These are phyloP conservation scores for Xenopus tropicalis DNA, from an alignment of 2,113 vertebrate genomes.

Conservation along the genomic window DNA sequence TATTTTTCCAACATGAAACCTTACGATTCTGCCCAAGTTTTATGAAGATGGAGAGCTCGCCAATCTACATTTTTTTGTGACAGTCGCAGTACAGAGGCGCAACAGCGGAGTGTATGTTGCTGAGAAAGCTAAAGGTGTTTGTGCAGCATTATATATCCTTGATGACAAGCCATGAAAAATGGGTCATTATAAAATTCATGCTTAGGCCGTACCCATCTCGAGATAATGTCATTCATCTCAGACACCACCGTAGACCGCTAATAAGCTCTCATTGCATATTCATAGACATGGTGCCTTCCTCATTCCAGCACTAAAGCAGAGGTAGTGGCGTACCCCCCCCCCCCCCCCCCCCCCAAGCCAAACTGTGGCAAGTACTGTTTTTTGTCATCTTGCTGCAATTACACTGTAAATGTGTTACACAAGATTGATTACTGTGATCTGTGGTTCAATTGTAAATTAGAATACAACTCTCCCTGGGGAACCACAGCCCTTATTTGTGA, in stretches of 20 bases:
- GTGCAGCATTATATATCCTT: conserved; percentile 6
- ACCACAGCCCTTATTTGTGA: conserved; percentile 94
- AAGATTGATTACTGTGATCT: conserved; percentile 99
- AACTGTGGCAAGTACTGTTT: conserved; percentile 68
- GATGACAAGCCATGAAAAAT: conserved; percentile 81
- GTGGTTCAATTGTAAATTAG: conserved; percentile 99
- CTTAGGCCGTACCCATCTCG: conserved; percentile 74
- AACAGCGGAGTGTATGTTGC: conserved; percentile 4
- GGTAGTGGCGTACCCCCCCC: conserved; percentile 68
- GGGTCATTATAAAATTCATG: conserved; percentile 83
- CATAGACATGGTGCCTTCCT: conserved; percentile 59
- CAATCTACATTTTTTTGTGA: neutral
- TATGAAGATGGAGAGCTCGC: neutral
- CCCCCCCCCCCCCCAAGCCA: conserved; percentile 65
- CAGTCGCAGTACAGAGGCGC: neutral
- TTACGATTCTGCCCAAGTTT: neutral
- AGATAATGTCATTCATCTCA: conserved; percentile 80
- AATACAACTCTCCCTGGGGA: conserved; percentile 86
- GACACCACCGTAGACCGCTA: conserved; percentile 71
- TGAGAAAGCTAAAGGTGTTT: conserved; percentile 1
- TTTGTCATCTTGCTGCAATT: conserved; percentile 89
- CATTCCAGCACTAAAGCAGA: conserved; percentile 60
- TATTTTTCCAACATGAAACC: neutral
- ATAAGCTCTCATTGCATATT: conserved; percentile 83
- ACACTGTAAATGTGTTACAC: conserved; percentile 85